Conservation (phyloP, 2,888 invertebrate genomes). For the Alloscopus bannaensis region DNA sequence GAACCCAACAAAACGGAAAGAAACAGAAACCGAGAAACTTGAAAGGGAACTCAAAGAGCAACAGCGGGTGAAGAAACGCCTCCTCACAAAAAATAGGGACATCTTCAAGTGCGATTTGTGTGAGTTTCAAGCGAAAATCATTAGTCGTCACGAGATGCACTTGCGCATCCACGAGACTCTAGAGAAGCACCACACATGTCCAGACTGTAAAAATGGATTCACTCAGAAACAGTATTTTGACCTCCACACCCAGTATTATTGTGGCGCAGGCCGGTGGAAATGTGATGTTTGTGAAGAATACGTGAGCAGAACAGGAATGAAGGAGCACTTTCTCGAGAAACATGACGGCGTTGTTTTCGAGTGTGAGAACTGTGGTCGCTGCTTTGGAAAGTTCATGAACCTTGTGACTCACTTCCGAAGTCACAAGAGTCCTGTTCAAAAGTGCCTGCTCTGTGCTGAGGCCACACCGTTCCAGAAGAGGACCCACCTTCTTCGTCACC, state of each 20-base stretch:
- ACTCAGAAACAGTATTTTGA: neutral
- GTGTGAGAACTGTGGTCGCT: neutral
- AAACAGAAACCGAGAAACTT: neutral
- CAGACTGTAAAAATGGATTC: neutral
- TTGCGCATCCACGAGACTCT: neutral
- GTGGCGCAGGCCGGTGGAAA: neutral
- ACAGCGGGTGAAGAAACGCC: neutral
- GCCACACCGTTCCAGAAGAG: neutral
- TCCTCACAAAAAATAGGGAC: neutral
- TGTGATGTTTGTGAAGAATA: slow-evolving; percentile 8
- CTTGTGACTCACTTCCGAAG: neutral
- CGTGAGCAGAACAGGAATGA: too few species aligned
- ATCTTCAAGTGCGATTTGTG: neutral
- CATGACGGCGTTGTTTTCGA: neutral
- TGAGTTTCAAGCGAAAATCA: neutral
- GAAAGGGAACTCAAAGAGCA: neutral
- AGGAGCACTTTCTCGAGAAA: neutral
- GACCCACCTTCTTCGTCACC: neutral
- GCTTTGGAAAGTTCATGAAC: neutral
- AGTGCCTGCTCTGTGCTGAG: neutral
- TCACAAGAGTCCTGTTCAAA: neutral
- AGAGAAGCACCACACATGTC: neutral
- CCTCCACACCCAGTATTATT: neutral
- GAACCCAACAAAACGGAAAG: neutral
- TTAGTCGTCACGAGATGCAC: neutral